phyloP scores from a whole-genome alignment of 2,888 invertebrate species.

The Tyria jacobaeae region DNA sequence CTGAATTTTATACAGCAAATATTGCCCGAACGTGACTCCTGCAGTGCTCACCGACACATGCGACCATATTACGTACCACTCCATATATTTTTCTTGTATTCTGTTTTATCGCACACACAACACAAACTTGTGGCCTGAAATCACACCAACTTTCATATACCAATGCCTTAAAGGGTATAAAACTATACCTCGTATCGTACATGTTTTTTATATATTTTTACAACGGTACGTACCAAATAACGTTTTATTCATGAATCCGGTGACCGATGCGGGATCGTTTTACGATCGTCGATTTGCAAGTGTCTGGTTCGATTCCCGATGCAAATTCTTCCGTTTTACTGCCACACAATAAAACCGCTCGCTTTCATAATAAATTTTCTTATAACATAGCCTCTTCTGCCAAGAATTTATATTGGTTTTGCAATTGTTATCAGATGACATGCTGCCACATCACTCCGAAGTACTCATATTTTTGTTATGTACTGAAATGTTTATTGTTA shows the following conservation, averaged over 20 bases:
- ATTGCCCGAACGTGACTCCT: conserved; percentile 80
- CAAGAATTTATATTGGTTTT: conserved; percentile 62
- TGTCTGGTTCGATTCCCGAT: conserved; percentile 75
- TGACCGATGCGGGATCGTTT: conserved; percentile 73
- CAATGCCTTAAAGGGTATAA: conserved; percentile 6
- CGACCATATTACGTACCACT: conserved; percentile 30
- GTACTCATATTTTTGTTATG: conserved; percentile 23
- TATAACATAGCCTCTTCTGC: conserved; percentile 57
- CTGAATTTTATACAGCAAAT: conserved; percentile 79
- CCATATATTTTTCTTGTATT: conserved; percentile 23
- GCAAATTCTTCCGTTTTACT: conserved; percentile 76
- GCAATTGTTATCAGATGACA: conserved; percentile 66
- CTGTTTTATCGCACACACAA: conserved; percentile 31
- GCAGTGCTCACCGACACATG: conserved; percentile 53
- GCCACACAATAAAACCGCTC: conserved; percentile 72
- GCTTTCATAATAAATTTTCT: conserved; percentile 74
- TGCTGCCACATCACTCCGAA: conserved; percentile 48
- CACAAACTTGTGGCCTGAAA: conserved; percentile 19
- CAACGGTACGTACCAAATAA: conserved; percentile 35
- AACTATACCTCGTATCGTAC: conserved; percentile 19
- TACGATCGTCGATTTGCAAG: conserved; percentile 79
- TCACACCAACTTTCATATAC: conserved; percentile 20
- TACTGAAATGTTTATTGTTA: conserved; percentile 13
- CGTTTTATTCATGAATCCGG: conserved; percentile 75
- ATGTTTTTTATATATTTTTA: conserved; percentile 28